Evolutionary conservation across 2,113 vertebrate species (phyloP), one percentile per base, ranked within the genome.

Genomic region (Patagioenas fasciata): DNA sequence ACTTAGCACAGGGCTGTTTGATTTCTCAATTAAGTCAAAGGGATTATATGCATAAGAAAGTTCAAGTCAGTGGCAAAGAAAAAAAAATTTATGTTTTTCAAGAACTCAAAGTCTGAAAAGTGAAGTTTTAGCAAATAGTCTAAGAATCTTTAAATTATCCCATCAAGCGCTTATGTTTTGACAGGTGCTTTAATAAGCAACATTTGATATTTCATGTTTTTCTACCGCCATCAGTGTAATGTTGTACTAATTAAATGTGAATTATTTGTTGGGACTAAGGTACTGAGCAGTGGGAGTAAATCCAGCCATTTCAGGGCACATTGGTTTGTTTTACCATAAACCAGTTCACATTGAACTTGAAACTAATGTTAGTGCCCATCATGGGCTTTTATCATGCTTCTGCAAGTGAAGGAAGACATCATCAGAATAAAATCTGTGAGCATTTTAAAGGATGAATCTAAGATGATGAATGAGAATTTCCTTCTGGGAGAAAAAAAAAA

Each of bases 121-220:
- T 19, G 48, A 62, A 13, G 11, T 61, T 72, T 95, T 80, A 73
- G 20, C 24, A 70, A 79, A 51, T 60, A 70, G 36, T 79, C 23
- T 74, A 85, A 79, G 57, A 89, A 87, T 70, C 16, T 92, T 94
- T 71, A 86, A 58, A 90, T 70, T 74, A 73, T 42, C 51, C 14
- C 53, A 71, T 66, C 13, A 50, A 54, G 8, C 1, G 18, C 31
- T 24, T 85, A 16, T 80, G 40, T 88, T 96, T 85, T 85, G 77
- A 80, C 62, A 94, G 34, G 26, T 83, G 12, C 26, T 83, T 82
- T 60, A 88, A 54, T 57, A 44, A 50, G 31, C 1, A 0, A 34
- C n/a, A 40, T 57, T 77, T 57, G 38, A 72, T 85, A 77, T 51
- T 83, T 88, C 53, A 79, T 4, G 23, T 72, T 79, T 93, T 89